Conservation (phyloP, 1,140 invertebrate species). For the Ceratitis capitata region DNA sequence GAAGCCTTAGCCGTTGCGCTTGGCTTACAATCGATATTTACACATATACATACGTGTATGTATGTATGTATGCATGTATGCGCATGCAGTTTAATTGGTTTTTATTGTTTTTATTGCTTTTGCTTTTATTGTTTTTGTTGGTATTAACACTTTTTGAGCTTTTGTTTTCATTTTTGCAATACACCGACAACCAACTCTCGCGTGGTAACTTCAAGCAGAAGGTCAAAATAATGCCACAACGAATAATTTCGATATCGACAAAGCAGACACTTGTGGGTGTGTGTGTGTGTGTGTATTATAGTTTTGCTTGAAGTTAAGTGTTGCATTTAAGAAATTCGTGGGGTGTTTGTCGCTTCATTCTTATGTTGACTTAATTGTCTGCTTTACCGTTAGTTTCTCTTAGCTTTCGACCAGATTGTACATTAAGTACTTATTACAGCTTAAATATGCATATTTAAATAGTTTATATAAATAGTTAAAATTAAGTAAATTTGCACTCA, state of each 20-base stretch:
- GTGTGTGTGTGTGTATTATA: not conserved
- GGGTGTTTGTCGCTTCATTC: not conserved
- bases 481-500: too few relatives aligned
- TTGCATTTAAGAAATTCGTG: not conserved
- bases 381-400: too few relatives aligned
- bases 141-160: not conserved
- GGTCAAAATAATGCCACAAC: not conserved
- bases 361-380: not conserved
- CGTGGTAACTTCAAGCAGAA: not conserved
- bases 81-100: not conserved
- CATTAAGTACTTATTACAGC: too few relatives aligned
- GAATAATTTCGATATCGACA: not conserved
- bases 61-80: too few relatives aligned
- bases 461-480: too few relatives aligned
- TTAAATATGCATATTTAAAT: too few relatives aligned
- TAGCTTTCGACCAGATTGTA: not conserved
- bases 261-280: not conserved
- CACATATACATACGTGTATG: too few relatives aligned
- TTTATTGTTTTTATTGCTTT: not conserved
- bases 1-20: slow-evolving; percentile 9
- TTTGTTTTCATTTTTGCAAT: not conserved
- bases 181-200: not conserved
- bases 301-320: not conserved
- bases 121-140: not conserved
- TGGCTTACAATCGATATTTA: not conserved